Base-by-base conservation (phyloP, 2,888 invertebrate species). In the Cactoblastis cactorum region DNA sequence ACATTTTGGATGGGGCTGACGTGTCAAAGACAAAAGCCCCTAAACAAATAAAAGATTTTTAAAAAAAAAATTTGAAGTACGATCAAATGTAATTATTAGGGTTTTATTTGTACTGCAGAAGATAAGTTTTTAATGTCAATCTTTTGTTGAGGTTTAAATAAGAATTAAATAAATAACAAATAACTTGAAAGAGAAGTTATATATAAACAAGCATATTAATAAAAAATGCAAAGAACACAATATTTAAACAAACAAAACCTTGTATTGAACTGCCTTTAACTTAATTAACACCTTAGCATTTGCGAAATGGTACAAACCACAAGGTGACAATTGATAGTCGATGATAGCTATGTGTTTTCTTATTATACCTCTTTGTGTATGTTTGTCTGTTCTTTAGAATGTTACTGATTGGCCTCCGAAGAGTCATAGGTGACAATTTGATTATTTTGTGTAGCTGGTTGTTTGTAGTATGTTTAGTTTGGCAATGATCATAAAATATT, bases 261-360 rank as follows among this genome's bases (percentile, higher is more conserved):
- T 43, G 43, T 43, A 17, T 11, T 28, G 34, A 19, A 34, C 41
- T 41, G 32, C 49, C 49, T 49, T 18, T 49, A 41, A 41, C 33
- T 33, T 49, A 41, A 41, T 57, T 58, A 53, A 49, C 22, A 47
- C n/a, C 19, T 59, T 59, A 51, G 49, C 47, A 41, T 50, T 58
- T 63, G 54, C 56, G 55, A 58, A 63, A 63, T 19, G 43, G 39
- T 45, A 47, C 34, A 47, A 35, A 45, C 50, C 32, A 49, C 49
- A 33, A 50, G 50, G 55, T 49, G 49, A 45, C 52, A 52, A 45
- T 53, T 52, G 48, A 37, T 34, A 46, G 39, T 43, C 46, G 46
- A 53, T 53, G 53, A 53, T 53, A 43, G 32, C 45, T 34, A 34
- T 41, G 49, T 49, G 34, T 19, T 14, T 43, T 28, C 18, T 18